These are phyloP conservation scores for Calliphora vomitoria DNA, from an alignment of 2,888 invertebrate species.

Conservation along the genomic window DNA sequence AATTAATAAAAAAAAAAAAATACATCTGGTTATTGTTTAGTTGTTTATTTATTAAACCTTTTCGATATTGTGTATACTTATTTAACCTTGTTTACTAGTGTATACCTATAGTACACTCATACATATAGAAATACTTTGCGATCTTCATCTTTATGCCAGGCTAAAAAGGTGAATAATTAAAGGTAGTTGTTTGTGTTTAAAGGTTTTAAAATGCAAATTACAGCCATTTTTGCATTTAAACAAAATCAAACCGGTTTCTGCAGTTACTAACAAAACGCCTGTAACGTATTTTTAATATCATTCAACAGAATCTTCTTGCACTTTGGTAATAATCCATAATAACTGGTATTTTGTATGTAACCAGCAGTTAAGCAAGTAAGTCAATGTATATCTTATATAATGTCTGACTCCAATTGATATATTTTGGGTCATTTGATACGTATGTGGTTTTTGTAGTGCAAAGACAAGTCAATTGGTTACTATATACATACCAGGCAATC, in stretches of 20 bases:
- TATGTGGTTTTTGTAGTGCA: no score
- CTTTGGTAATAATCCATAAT: not conserved
- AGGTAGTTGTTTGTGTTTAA: not conserved
- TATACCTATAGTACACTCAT: no score
- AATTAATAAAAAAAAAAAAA: not conserved
- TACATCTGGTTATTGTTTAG: not conserved
- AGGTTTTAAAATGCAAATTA: conserved; percentile 14
- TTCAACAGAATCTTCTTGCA: conserved; percentile 17
- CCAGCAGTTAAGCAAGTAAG: no score
- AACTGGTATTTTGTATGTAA: conserved; percentile 33
- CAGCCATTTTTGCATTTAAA: conserved; percentile 30
- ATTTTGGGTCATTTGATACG: no score
- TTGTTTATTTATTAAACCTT: not conserved
- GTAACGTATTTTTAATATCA: conserved; percentile 1
- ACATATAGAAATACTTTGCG: no score
- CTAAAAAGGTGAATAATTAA: conserved; percentile 34
- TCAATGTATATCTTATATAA: no score
- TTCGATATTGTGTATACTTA: not conserved
- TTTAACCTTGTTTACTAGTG: conserved; percentile 8
- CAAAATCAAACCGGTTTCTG: conserved; percentile 32
- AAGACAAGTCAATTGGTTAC: no score
- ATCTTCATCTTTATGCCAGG: not conserved
- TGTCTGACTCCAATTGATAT: no score
- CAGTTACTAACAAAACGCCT: not conserved
- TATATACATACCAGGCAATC: no score